Percentiles rank a stretch among this genome's conserved stretches.
Evolutionary conservation across 2,113 vertebrate genomes (phyloP).

Genomic region (Hypomesus transpacificus): DNA sequence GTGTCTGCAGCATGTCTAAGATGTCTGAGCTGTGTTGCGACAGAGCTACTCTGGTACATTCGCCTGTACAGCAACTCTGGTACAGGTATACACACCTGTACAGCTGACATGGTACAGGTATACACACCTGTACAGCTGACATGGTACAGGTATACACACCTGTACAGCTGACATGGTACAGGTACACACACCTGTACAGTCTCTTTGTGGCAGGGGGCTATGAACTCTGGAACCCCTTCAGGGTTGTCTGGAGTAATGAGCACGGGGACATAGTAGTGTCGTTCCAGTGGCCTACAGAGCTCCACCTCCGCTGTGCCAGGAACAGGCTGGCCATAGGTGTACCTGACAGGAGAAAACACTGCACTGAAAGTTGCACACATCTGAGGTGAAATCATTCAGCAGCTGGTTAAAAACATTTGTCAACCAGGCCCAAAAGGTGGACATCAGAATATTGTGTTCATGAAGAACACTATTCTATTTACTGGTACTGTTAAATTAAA

Average conservation of each 20-base stretch:
- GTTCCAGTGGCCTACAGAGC: neutral
- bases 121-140: neutral
- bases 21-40: no score
- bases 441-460: no score
- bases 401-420: no score
- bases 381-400: no score
- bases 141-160: neutral
- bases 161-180: neutral
- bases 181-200: neutral
- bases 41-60: no score
- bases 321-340: slow-evolving; percentile 12
- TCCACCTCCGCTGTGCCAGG: slow-evolving; percentile 1
- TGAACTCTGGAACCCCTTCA: neutral
- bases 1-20: neutral
- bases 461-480: no score
- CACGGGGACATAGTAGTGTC: neutral
- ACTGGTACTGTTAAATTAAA: no score
- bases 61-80: neutral
- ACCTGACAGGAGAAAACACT: slow-evolving; percentile 1
- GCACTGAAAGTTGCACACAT: neutral
- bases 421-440: no score
- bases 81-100: no score
- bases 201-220: neutral
- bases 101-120: slow-evolving; percentile 14
- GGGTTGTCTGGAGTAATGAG: neutral